Percentiles rank a stretch among this genome's conserved stretches.
phyloP scores from a whole-genome alignment of 2,113 vertebrate genomes.

The Tragelaphus buxtoni region DNA sequence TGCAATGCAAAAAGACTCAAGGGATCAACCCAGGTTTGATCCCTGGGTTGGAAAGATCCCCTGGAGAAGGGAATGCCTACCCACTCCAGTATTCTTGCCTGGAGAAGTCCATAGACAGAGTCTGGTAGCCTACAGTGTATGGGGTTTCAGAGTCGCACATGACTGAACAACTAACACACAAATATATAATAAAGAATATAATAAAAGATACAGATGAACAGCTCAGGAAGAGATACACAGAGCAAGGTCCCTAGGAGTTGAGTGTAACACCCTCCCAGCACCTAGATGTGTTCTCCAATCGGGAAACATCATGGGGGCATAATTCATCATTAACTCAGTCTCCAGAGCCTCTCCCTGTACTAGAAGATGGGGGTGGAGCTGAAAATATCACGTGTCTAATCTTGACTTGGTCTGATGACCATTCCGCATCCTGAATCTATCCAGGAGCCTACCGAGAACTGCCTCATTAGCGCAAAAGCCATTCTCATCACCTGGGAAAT shows the following conservation, averaged over 20 bases:
- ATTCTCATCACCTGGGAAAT: not conserved
- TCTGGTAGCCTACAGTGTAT: not conserved
- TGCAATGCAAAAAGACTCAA: not conserved
- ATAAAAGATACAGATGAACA: not conserved
- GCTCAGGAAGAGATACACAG: not conserved
- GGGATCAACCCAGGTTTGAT: not conserved
- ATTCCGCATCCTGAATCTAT: not conserved
- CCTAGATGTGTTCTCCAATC: not conserved
- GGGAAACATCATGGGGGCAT: not conserved
- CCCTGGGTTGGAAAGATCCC: not conserved
- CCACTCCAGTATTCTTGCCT: not conserved
- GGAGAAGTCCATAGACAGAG: not conserved
- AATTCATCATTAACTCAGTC: not conserved
- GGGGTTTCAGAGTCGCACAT: not conserved
- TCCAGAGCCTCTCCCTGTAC: not conserved
- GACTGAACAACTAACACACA: not conserved
- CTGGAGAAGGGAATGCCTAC: not conserved
- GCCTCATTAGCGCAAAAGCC: not conserved
- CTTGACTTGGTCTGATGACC: not conserved
- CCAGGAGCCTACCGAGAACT: not conserved
- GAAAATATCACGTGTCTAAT: not conserved
- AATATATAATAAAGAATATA: not conserved
- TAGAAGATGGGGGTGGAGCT: not conserved
- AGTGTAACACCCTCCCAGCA: not conserved
- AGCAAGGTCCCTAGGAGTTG: not conserved